These are phyloP conservation scores for Crocuta crocuta DNA, from an alignment of 2,113 vertebrate species.

Conservation along the genomic window DNA sequence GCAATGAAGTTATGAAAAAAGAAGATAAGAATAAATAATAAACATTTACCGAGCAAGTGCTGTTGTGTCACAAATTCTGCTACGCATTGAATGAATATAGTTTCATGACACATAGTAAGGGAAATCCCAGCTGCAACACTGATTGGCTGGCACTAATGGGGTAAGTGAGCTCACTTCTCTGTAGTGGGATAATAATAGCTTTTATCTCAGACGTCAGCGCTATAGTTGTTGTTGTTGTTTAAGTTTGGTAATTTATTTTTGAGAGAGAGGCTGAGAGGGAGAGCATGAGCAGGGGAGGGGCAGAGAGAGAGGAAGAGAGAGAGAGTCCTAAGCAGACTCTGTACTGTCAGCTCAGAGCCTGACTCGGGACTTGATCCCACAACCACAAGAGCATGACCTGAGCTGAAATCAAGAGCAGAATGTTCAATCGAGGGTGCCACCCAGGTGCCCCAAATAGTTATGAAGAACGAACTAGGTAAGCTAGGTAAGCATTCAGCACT, in stretches of 20 bases:
- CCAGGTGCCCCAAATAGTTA: neutral
- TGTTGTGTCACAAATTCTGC: neutral
- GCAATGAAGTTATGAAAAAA: neutral
- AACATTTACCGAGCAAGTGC: neutral
- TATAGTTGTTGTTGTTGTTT: too few relatives aligned
- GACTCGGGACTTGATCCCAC: too few relatives aligned
- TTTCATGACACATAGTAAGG: neutral
- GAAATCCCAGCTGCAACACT: neutral
- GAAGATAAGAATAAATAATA: neutral
- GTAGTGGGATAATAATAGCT: neutral
- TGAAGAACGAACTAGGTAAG: neutral
- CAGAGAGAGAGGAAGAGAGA: too few relatives aligned
- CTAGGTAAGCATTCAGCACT: neutral
- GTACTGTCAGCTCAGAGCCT: too few relatives aligned
- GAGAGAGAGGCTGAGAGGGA: too few relatives aligned
- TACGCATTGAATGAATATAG: neutral
- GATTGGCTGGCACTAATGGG: neutral
- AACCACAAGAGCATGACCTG: too few relatives aligned
- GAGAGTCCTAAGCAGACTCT: too few relatives aligned
- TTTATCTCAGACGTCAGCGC: neutral
- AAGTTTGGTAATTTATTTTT: too few relatives aligned
- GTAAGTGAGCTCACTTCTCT: neutral
- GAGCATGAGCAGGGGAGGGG: too few relatives aligned
- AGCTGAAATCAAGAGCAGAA: too few relatives aligned
- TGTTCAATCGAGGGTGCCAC: too few relatives aligned